Percentiles rank a stretch among this genome's conserved stretches.
phyloP scores from a whole-genome alignment of 2,797 vertebrate species.

The Sebastes trivittatus region DNA sequence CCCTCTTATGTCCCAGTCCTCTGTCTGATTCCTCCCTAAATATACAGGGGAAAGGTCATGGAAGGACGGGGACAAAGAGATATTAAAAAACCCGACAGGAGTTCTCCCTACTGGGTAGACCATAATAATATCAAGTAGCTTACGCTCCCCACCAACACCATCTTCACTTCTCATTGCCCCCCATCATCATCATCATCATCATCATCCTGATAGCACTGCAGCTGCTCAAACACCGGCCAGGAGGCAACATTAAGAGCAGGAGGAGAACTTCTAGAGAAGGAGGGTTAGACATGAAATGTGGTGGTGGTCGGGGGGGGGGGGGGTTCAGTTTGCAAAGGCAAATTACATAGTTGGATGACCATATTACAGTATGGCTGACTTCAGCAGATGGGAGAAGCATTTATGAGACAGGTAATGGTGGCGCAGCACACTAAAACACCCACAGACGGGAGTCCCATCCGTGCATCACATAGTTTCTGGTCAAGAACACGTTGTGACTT shows the following conservation, averaged over 20 bases:
- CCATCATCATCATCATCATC: background rate
- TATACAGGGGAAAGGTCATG: background rate
- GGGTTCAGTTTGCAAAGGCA: background rate
- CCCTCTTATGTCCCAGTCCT: background rate
- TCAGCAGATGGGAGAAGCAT: slow-evolving; percentile 33
- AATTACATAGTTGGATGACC: slow-evolving; percentile 26
- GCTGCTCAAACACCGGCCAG: background rate
- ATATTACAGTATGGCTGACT: slow-evolving; percentile 8
- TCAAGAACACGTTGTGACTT: background rate
- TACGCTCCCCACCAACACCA: background rate
- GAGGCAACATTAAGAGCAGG: background rate
- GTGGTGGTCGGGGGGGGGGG: background rate
- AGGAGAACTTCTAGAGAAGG: background rate
- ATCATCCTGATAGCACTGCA: background rate
- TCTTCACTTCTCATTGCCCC: background rate
- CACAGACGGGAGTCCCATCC: background rate
- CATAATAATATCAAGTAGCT: slow-evolving; percentile 7
- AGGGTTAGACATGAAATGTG: background rate
- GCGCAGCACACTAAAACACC: slow-evolving; percentile 4
- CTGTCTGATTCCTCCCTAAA: background rate
- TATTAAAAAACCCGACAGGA: background rate
- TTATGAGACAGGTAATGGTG: slow-evolving; percentile 18
- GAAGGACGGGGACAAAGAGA: slow-evolving; percentile 10
- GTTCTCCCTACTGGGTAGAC: background rate
- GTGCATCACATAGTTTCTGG: background rate